A percentile compares a stretch with the other conserved stretches of the same genome.
Conservation (phyloP, 2,797 vertebrate genomes). For the Oceanodroma leucorhoa region DNA sequence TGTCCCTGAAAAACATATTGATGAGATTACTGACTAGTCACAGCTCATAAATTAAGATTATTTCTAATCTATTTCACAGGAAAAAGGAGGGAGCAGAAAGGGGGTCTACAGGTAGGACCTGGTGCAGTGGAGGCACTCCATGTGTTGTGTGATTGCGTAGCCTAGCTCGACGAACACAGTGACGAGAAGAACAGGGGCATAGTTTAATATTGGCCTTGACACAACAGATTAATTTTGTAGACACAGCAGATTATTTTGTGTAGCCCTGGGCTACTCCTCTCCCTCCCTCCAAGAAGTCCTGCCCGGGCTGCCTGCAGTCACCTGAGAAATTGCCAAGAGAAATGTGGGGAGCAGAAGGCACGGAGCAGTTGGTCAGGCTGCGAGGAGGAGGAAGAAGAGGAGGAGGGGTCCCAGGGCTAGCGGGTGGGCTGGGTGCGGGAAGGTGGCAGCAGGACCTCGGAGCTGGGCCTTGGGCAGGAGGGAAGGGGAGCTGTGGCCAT, state of each 20-base stretch:
- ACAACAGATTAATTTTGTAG: background rate
- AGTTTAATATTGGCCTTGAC: background rate
- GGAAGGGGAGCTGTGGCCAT: background rate
- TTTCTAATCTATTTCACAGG: background rate
- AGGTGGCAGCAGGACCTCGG: background rate
- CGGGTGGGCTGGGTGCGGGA: background rate
- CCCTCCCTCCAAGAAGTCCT: background rate
- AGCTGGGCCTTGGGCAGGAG: background rate
- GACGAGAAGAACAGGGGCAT: background rate
- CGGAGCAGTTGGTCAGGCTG: fast-evolving
- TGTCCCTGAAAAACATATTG: slow-evolving; percentile 6
- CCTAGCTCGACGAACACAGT: fast-evolving
- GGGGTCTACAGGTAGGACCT: background rate
- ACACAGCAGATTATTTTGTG: background rate
- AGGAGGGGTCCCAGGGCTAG: fast-evolving
- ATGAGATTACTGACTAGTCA: background rate
- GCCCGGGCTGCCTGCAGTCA: background rate
- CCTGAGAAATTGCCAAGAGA: background rate
- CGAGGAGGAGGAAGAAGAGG: background rate
- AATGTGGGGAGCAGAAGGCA: background rate
- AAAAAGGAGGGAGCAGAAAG: background rate
- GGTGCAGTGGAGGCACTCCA: background rate
- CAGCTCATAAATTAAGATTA: background rate
- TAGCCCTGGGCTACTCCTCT: background rate
- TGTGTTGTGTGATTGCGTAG: background rate